These are phyloP conservation scores for Oedothorax gibbosus DNA, from an alignment of 1,140 invertebrate genomes.

Conservation along the genomic window DNA sequence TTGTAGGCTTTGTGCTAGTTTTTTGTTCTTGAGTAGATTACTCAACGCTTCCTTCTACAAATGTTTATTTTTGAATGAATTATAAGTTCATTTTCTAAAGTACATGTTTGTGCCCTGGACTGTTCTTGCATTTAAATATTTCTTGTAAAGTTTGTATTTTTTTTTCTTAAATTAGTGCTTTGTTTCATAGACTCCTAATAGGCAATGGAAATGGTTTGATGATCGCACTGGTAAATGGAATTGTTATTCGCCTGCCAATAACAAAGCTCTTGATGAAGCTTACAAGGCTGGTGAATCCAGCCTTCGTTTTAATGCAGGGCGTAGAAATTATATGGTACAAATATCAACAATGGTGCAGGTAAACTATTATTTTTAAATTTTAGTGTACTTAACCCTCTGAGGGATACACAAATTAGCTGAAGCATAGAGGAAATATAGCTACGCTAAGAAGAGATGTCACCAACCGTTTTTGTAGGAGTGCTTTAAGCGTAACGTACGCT, in stretches of 20 bases:
- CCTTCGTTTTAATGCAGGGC: constrained; percentile 79
- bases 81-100: no score
- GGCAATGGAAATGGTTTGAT: constrained; percentile 88
- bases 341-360: constrained; percentile 82
- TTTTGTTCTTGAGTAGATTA: no score
- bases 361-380: neutral
- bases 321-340: constrained; percentile 83
- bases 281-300: constrained; percentile 82
- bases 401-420: neutral
- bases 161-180: neutral
- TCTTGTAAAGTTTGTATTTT: neutral
- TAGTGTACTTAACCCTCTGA: no score
- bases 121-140: no score
- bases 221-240: constrained; percentile 85
- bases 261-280: constrained; percentile 85
- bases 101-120: no score
- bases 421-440: neutral
- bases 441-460: neutral
- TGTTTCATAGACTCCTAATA: constrained; percentile 44
- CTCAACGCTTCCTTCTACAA: no score
- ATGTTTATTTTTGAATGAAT: no score
- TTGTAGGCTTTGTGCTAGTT: no score
- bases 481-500: no score
- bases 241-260: constrained; percentile 79
- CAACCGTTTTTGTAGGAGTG: no score